Evolutionary conservation across 2,113 vertebrate species (phyloP).

Genomic region (Paramisgurnus dabryanus): DNA sequence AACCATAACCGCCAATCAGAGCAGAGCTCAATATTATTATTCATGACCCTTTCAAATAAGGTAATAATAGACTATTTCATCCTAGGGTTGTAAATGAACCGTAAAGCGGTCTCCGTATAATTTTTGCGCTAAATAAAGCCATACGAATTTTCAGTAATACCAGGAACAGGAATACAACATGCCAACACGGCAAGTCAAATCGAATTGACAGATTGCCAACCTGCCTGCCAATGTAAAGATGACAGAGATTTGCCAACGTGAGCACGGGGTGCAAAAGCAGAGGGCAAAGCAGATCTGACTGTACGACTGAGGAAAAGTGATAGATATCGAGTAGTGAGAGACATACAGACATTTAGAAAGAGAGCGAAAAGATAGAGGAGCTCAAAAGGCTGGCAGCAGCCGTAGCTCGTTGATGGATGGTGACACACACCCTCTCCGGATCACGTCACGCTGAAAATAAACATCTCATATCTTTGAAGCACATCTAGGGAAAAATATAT

Average conservation of each 20-base stretch:
- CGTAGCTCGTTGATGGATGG: background rate
- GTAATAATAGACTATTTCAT: too few species aligned
- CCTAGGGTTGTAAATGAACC: too few species aligned
- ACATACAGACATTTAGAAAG: background rate
- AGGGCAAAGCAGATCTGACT: background rate
- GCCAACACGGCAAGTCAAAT: too few species aligned
- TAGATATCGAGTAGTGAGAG: background rate
- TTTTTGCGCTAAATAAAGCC: too few species aligned
- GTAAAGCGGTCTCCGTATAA: too few species aligned
- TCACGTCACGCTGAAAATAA: slow-evolving; percentile 34
- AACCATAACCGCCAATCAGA: too few species aligned
- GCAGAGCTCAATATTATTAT: too few species aligned
- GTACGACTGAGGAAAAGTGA: background rate
- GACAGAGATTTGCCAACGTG: background rate
- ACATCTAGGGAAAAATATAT: background rate
- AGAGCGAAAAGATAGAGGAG: background rate
- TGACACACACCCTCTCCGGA: background rate
- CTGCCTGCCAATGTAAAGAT: background rate
- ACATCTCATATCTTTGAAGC: slow-evolving; percentile 24
- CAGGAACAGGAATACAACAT: too few species aligned
- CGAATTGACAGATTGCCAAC: too few species aligned
- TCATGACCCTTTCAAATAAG: too few species aligned
- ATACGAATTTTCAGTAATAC: too few species aligned
- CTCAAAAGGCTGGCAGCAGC: background rate
- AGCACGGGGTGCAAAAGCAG: background rate